Evolutionary conservation across 2,113 vertebrate genomes (phyloP).

Genomic region (Albula goreensis): DNA sequence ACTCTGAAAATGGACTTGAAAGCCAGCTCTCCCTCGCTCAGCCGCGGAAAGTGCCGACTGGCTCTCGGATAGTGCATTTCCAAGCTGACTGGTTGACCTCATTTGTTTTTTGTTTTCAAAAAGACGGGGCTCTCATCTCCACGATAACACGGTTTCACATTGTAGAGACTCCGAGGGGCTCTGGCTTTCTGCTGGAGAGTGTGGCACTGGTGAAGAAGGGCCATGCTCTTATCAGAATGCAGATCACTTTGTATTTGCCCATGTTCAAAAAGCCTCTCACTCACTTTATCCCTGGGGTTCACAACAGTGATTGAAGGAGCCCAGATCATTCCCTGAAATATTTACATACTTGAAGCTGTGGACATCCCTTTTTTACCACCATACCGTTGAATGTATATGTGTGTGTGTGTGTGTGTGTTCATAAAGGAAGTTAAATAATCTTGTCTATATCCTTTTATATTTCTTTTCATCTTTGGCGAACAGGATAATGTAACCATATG

Average conservation of each 20-base stretch:
- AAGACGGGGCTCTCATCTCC: constrained; percentile 45
- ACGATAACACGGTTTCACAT: constrained; percentile 27
- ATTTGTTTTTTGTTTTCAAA: constrained; percentile 65
- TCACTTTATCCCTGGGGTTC: background rate
- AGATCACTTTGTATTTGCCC: background rate
- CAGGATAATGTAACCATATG: constrained; percentile 7
- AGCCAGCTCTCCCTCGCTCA: constrained; percentile 35
- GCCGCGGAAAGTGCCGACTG: background rate
- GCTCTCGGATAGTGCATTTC: constrained; percentile 48
- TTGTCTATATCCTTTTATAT: background rate
- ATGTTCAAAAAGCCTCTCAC: background rate
- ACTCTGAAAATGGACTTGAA: constrained; percentile 43
- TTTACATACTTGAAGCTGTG: background rate
- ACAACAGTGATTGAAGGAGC: background rate
- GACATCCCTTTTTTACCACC: background rate
- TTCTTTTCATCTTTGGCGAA: background rate
- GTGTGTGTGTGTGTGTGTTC: background rate
- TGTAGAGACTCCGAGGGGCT: constrained; percentile 4
- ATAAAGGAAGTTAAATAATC: background rate
- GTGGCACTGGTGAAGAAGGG: background rate
- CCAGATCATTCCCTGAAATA: background rate
- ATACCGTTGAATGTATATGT: background rate
- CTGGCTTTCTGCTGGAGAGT: background rate
- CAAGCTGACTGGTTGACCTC: constrained; percentile 63
- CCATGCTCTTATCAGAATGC: background rate